Evolutionary conservation across 1,140 invertebrate species (phyloP).

Genomic region (Aricia agestis): DNA sequence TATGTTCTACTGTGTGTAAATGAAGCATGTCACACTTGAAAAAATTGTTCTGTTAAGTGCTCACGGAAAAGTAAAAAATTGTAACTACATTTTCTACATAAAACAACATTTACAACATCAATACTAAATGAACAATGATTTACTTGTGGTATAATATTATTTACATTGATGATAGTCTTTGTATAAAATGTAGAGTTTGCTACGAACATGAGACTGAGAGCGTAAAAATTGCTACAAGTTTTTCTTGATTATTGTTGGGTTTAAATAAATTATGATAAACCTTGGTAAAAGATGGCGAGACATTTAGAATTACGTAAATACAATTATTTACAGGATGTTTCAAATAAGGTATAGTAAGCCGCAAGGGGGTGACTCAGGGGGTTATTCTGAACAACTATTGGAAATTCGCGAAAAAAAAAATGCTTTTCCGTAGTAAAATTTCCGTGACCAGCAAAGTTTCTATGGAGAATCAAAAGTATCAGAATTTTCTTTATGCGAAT

Average conservation of each 20-base stretch:
- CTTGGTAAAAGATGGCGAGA: background rate
- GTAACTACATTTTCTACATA: background rate
- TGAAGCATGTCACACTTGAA: background rate
- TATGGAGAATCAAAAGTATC: no score
- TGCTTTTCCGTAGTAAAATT: no score
- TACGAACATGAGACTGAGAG: background rate
- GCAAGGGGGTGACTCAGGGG: no score
- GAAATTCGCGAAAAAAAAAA: no score
- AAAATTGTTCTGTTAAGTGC: background rate
- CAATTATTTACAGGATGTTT: no score
- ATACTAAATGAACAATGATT: conserved; percentile 14
- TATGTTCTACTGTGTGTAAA: background rate
- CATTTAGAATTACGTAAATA: background rate
- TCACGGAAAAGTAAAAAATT: background rate
- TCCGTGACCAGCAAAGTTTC: no score
- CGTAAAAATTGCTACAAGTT: background rate
- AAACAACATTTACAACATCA: background rate
- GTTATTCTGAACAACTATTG: no score
- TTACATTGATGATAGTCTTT: background rate
- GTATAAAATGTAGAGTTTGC: background rate
- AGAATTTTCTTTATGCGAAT: no score
- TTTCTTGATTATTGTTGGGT: background rate
- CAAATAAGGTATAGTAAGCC: no score
- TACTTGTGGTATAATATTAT: background rate
- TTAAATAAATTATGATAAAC: background rate